These are phyloP conservation scores for Lucinisca nassula DNA, from an alignment of 2,888 invertebrate genomes.

Conservation along the genomic window DNA sequence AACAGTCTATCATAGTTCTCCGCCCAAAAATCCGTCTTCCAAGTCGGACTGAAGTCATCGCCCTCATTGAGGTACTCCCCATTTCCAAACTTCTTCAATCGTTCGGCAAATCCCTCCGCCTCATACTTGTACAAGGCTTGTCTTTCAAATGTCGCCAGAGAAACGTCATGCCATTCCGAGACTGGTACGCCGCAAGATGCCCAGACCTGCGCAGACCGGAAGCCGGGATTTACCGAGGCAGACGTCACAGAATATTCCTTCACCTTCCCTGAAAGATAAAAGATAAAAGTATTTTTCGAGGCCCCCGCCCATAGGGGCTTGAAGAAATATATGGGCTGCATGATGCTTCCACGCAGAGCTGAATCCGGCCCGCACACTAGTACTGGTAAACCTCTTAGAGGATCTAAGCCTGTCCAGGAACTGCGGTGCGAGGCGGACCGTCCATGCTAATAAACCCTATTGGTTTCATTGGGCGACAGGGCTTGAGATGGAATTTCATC, in stretches of 20 bases:
- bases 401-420: too few species aligned
- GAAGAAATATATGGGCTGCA: too few species aligned
- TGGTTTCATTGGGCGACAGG: too few species aligned
- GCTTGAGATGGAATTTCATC: too few species aligned
- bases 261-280: constrained; percentile 34
- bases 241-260: constrained; percentile 23
- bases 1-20: constrained; percentile 72
- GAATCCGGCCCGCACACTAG: too few species aligned
- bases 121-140: background rate
- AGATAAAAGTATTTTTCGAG: background rate
- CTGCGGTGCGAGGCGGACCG: too few species aligned
- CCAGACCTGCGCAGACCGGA: constrained; percentile 47
- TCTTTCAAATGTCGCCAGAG: background rate
- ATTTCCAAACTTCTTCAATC: constrained; percentile 56
- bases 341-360: too few species aligned
- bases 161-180: background rate
- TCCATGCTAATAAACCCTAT: too few species aligned
- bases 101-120: constrained; percentile 16
- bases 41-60: constrained; percentile 65
- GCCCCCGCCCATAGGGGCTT: too few species aligned
- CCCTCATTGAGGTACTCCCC: constrained; percentile 77
- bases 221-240: constrained; percentile 64
- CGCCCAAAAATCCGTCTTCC: constrained; percentile 78
- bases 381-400: too few species aligned
- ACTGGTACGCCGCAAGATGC: background rate